phyloP scores from a whole-genome alignment of 2,113 vertebrate genomes.

The Paracanthobrama guichenoti region DNA sequence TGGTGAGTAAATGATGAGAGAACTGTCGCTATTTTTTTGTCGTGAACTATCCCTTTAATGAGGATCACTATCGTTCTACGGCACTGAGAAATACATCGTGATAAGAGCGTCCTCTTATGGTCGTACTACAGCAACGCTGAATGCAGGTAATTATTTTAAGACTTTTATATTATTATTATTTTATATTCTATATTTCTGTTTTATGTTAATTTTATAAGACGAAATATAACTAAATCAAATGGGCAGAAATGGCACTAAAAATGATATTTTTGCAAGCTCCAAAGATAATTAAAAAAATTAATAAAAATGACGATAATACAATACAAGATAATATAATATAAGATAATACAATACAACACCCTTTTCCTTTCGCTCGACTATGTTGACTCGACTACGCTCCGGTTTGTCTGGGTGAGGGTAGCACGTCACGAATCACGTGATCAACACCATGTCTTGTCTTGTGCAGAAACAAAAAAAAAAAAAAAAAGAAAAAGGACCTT shows the following conservation, averaged over 20 bases:
- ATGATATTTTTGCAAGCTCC: too few relatives aligned
- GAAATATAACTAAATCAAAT: too few relatives aligned
- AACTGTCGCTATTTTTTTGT: too few relatives aligned
- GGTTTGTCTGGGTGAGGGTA: neutral
- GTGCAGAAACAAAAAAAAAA: neutral
- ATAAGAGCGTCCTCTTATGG: conserved; percentile 18
- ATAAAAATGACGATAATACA: neutral
- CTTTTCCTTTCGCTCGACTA: neutral
- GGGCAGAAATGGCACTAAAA: too few relatives aligned
- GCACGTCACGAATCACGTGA: conserved; percentile 17
- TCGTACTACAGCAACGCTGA: neutral
- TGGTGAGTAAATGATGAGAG: too few relatives aligned
- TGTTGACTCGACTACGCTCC: neutral
- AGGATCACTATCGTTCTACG: too few relatives aligned
- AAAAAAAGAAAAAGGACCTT: neutral
- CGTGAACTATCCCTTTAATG: too few relatives aligned
- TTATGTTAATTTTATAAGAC: too few relatives aligned
- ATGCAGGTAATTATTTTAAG: too few relatives aligned
- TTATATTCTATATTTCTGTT: neutral
- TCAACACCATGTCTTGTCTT: neutral
- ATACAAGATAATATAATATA: too few relatives aligned
- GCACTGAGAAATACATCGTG: neutral
- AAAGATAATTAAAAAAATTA: too few relatives aligned
- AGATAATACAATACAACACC: too few relatives aligned
- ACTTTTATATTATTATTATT: neutral